Percentiles rank a stretch among this genome's conserved stretches.
Conservation (phyloP, 2,797 vertebrate species). For the Spinibarbus caldwelli region DNA sequence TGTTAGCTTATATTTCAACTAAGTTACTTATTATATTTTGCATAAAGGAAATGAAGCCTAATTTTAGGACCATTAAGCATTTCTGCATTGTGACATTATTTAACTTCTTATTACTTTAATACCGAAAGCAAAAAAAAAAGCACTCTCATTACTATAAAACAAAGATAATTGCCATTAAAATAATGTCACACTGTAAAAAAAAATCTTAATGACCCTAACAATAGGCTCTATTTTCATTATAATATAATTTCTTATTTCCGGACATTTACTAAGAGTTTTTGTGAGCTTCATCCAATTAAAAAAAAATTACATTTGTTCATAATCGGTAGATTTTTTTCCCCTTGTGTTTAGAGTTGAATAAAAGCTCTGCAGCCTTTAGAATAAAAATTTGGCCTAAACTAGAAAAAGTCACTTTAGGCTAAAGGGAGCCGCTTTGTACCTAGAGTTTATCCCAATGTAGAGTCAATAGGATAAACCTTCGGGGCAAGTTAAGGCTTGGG, state of each 20-base stretch:
- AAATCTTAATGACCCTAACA: neutral
- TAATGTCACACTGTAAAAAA: neutral
- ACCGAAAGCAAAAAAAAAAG: neutral
- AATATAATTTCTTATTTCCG: too few species aligned
- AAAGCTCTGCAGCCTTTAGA: slow-evolving; percentile 14
- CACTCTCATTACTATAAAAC: neutral
- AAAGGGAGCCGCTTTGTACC: slow-evolving; percentile 43
- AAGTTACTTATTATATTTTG: neutral
- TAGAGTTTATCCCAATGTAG: slow-evolving; percentile 38
- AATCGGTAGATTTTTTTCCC: neutral
- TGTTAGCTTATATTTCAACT: too few species aligned
- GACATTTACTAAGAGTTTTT: too few species aligned
- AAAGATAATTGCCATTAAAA: neutral
- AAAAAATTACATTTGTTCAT: neutral
- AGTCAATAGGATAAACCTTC: slow-evolving; percentile 45
- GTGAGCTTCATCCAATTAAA: neutral
- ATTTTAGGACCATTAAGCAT: neutral
- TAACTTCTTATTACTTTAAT: neutral
- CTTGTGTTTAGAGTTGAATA: neutral
- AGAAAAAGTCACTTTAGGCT: slow-evolving; percentile 28
- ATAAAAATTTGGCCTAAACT: neutral
- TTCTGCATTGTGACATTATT: slow-evolving; percentile 8
- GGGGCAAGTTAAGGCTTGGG: slow-evolving; percentile 35
- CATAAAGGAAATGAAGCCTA: neutral
- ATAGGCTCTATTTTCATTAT: neutral